phyloP scores from a whole-genome alignment of 1,140 invertebrate species.

The Carcinoscorpius rotundicauda region DNA sequence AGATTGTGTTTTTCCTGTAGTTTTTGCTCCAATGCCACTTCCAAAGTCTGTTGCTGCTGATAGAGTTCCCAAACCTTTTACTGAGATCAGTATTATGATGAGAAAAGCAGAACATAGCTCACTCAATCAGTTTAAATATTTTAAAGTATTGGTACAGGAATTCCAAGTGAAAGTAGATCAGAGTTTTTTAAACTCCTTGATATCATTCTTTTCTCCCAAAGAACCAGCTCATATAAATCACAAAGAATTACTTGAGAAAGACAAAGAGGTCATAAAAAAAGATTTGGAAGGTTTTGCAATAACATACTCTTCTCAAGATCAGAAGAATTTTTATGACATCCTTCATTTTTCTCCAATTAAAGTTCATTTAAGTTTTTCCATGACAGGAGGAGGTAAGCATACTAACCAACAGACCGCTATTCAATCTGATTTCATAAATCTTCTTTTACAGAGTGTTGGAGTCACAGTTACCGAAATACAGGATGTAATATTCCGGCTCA shows the following conservation, averaged over 20 bases:
- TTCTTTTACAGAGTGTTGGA: conserved; percentile 85
- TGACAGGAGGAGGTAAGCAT: conserved; percentile 43
- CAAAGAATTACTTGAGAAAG: conserved; percentile 30
- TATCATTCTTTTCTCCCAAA: conserved; percentile 18
- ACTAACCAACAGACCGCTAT: conserved; percentile 29
- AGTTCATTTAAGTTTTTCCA: conserved; percentile 67
- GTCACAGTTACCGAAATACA: conserved; percentile 94
- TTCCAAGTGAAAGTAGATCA: conserved; percentile 93
- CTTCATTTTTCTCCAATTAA: conserved; percentile 93
- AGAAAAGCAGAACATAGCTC: conserved; percentile 69
- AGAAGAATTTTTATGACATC: conserved; percentile 91
- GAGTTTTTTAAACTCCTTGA: conserved; percentile 56
- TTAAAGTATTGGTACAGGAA: conserved; percentile 87
- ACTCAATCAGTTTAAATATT: conserved; percentile 79
- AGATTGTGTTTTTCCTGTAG: conserved; percentile 85
- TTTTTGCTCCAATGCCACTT: conserved; percentile 81
- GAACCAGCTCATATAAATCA: not conserved
- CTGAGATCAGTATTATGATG: conserved; percentile 80
- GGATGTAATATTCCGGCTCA: conserved; percentile 84
- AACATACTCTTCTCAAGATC: conserved; percentile 43
- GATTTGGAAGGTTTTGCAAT: conserved; percentile 28
- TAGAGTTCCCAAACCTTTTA: conserved; percentile 78
- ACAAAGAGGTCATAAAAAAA: conserved; percentile 28
- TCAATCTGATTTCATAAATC: conserved; percentile 51
- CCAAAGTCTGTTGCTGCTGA: conserved; percentile 80